phyloP scores from a whole-genome alignment of 2,797 vertebrate genomes.

The Lycodopsis pacificus region DNA sequence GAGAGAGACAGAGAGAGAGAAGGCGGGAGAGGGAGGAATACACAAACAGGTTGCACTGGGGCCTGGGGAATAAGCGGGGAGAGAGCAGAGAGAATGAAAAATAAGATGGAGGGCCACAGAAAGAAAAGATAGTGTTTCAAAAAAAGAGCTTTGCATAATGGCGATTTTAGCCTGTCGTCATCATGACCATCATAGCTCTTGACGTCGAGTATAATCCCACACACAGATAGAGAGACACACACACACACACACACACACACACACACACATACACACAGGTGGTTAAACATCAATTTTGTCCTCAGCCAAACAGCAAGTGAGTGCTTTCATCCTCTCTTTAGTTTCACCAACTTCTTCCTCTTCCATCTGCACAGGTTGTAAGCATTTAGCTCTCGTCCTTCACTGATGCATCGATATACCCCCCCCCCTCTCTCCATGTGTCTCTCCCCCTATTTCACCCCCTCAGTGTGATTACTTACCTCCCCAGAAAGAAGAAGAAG shows the following conservation, averaged over 20 bases:
- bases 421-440: neutral
- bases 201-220: slow-evolving; percentile 26
- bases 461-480: slow-evolving; percentile 73
- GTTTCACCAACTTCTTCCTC: slow-evolving; percentile 57
- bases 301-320: slow-evolving; percentile 49
- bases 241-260: slow-evolving; percentile 20
- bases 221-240: slow-evolving; percentile 4
- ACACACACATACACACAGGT: slow-evolving; percentile 40
- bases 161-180: slow-evolving; percentile 34
- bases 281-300: slow-evolving; percentile 33
- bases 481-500: slow-evolving; percentile 61
- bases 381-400: slow-evolving; percentile 54
- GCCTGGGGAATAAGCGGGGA: slow-evolving; percentile 69
- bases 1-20: slow-evolving; percentile 22
- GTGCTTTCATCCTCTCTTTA: slow-evolving; percentile 23
- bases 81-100: slow-evolving; percentile 52
- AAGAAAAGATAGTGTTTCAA: slow-evolving; percentile 46
- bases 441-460: neutral
- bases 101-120: slow-evolving; percentile 67
- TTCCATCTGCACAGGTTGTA: slow-evolving; percentile 37
- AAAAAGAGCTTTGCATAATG: slow-evolving; percentile 33
- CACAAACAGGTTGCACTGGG: slow-evolving; percentile 81
- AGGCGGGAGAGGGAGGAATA: slow-evolving; percentile 68
- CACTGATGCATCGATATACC: slow-evolving; percentile 56
- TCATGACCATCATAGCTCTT: slow-evolving; percentile 44